These are phyloP conservation scores for Pantala flavescens DNA, from an alignment of 1,140 invertebrate species.

Conservation along the genomic window DNA sequence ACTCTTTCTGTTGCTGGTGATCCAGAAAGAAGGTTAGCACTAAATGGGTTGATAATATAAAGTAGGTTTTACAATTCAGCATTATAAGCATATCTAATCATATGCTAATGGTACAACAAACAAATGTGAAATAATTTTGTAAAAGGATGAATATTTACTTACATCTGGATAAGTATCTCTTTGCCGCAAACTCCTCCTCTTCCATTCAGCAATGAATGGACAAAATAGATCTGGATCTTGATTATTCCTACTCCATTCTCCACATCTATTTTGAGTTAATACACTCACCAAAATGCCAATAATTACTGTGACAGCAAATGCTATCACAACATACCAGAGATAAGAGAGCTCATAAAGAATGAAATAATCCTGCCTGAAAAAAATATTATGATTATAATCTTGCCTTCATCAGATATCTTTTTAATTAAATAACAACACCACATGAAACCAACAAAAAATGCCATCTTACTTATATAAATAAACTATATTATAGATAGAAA, in stretches of 20 bases:
- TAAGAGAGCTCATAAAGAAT: slow-evolving; percentile 73
- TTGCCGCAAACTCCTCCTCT: background rate
- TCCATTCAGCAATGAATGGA: background rate
- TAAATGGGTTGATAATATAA: too few species aligned
- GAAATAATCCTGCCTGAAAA: slow-evolving; percentile 39
- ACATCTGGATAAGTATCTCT: background rate
- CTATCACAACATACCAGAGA: slow-evolving; percentile 70
- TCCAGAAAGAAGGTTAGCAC: too few species aligned
- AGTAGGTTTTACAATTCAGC: too few species aligned
- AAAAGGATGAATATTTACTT: background rate
- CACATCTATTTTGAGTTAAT: background rate
- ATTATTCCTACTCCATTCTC: background rate
- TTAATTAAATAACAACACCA: too few species aligned
- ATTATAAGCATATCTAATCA: too few species aligned
- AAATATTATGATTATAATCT: background rate
- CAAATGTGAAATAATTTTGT: too few species aligned
- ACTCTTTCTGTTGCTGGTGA: too few species aligned
- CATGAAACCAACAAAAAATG: too few species aligned
- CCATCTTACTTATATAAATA: too few species aligned
- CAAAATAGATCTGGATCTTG: background rate
- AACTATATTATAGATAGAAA: too few species aligned
- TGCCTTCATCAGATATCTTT: too few species aligned
- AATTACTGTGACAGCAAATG: slow-evolving; percentile 51
- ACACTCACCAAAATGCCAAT: slow-evolving; percentile 51
- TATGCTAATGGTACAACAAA: too few species aligned